Conservation (phyloP, 2,888 invertebrate species). For the Caenorhabditis sp. region DNA sequence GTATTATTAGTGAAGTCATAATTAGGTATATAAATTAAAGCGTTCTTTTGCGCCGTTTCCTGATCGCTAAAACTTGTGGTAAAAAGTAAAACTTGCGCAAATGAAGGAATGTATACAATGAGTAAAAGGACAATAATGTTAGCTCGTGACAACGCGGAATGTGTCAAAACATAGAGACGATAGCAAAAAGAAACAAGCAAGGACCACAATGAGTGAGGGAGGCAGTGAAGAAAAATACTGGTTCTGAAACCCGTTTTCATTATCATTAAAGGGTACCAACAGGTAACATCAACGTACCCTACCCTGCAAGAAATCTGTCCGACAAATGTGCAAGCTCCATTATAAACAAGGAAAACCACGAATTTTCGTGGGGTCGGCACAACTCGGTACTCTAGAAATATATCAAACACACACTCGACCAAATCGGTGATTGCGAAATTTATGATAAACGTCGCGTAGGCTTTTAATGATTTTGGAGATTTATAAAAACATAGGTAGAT, state of each 20-base stretch:
- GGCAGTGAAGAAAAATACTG: not conserved
- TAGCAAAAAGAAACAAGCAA: not conserved
- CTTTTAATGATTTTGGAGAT: not conserved
- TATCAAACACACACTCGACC: not conserved
- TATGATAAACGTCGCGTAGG: not conserved
- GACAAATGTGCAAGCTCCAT: not conserved
- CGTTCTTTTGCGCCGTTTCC: not conserved
- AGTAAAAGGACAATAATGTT: not conserved
- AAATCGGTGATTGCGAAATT: not conserved
- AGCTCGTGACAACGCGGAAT: not conserved
- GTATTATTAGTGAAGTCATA: not conserved
- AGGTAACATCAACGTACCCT: too few relatives aligned
- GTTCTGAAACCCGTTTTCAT: too few relatives aligned
- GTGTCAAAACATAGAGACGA: not conserved
- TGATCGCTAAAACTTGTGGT: not conserved
- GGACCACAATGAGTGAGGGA: not conserved
- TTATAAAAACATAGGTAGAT: not conserved
- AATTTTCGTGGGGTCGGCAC: not conserved
- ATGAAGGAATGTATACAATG: not conserved
- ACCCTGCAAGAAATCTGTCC: not conserved
- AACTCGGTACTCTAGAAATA: not conserved
- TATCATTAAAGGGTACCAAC: too few relatives aligned
- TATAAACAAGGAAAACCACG: not conserved
- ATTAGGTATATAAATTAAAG: not conserved
- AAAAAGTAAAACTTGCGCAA: not conserved